phyloP scores from a whole-genome alignment of 2,888 invertebrate species.

The Pollenia amentaria region DNA sequence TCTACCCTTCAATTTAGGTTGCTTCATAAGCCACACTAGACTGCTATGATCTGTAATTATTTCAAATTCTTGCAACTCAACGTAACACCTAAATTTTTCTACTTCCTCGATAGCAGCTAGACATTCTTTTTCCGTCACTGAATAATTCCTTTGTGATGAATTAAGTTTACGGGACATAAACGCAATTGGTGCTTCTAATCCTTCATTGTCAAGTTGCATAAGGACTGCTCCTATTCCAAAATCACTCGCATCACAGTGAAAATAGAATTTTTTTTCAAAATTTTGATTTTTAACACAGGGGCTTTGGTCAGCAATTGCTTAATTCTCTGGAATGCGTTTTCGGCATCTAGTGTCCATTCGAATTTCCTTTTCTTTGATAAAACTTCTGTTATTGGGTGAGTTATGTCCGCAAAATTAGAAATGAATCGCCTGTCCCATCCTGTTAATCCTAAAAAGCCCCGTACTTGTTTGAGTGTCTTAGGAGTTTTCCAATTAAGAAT shows the following conservation, averaged over 20 bases:
- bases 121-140: slow-evolving; percentile 10
- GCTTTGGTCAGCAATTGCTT: slow-evolving; percentile 24
- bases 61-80: slow-evolving; percentile 46
- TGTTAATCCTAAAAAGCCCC: slow-evolving; percentile 71
- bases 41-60: slow-evolving; percentile 41
- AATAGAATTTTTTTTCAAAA: slow-evolving; percentile 33
- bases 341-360: slow-evolving; percentile 24
- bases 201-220: slow-evolving; percentile 18
- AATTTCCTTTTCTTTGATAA: slow-evolving; percentile 32
- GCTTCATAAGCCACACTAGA: slow-evolving; percentile 39
- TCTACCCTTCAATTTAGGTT: slow-evolving; percentile 33
- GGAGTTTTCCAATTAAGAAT: slow-evolving; percentile 60
- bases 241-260: slow-evolving; percentile 44
- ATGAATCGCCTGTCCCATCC: slow-evolving; percentile 66
- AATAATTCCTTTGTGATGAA: slow-evolving; percentile 42
- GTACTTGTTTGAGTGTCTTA: slow-evolving; percentile 62
- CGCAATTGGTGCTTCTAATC: slow-evolving; percentile 20
- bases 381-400: slow-evolving; percentile 33
- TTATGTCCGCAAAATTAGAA: slow-evolving; percentile 23
- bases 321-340: slow-evolving; percentile 39
- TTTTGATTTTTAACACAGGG: slow-evolving; percentile 32
- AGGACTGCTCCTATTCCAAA: slow-evolving; percentile 49
- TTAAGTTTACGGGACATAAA: slow-evolving; percentile 37
- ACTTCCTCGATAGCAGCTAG: slow-evolving; percentile 52
- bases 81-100: slow-evolving; percentile 65